phyloP scores from a whole-genome alignment of 64 coral and sea anemone genomes.

The Montipora sp. region DNA sequence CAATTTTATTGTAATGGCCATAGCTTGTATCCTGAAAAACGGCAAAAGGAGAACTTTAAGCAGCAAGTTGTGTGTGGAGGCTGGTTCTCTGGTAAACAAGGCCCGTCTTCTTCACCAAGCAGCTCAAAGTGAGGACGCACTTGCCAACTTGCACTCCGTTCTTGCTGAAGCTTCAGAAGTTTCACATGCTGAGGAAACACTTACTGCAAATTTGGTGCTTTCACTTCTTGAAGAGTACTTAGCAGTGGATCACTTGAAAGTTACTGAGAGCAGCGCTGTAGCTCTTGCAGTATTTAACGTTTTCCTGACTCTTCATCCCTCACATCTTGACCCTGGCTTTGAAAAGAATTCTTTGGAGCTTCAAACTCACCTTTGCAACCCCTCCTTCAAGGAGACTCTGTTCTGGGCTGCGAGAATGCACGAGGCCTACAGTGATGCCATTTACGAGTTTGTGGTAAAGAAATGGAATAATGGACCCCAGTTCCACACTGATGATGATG shows the following conservation, averaged over 20 bases:
- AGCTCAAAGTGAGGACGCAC: background rate
- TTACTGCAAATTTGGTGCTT: slow-evolving; percentile 33
- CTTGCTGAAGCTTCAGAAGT: background rate
- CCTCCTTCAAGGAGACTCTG: slow-evolving; percentile 56
- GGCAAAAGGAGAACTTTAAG: slow-evolving; percentile 10
- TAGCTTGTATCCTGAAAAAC: slow-evolving; percentile 52
- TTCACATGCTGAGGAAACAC: background rate
- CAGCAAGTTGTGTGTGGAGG: background rate
- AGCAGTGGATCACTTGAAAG: slow-evolving; percentile 64
- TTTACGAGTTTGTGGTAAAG: slow-evolving; percentile 84
- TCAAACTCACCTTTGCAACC: slow-evolving; percentile 49
- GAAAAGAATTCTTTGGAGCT: slow-evolving; percentile 18
- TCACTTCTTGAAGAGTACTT: slow-evolving; percentile 65
- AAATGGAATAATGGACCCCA: slow-evolving; percentile 71
- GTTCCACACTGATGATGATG: slow-evolving; percentile 63
- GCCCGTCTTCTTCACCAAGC: slow-evolving; percentile 51
- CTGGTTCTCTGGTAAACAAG: slow-evolving; percentile 47
- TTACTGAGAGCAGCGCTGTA: slow-evolving; percentile 87
- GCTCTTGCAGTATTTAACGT: slow-evolving; percentile 79
- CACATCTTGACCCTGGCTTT: background rate
- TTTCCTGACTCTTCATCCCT: slow-evolving; percentile 73
- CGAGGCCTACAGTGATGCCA: slow-evolving; percentile 74
- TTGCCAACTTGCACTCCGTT: background rate
- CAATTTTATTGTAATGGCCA: slow-evolving; percentile 81
- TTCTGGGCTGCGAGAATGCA: slow-evolving; percentile 70